Base-by-base conservation (phyloP, 2,797 vertebrate genomes). In the Eidolon dupreanum region DNA sequence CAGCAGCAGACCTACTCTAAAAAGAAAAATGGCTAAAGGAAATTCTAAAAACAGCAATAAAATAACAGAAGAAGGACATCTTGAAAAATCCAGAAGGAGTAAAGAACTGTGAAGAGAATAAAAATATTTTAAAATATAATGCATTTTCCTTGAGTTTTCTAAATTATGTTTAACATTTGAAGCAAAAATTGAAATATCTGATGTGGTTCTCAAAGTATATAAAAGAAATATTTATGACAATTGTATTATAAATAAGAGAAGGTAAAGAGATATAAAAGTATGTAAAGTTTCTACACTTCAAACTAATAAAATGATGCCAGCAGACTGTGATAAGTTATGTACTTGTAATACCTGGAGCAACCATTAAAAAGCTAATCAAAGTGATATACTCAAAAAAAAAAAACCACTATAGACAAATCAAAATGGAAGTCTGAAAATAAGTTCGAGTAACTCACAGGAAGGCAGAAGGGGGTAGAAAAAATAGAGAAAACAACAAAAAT, bases 71-170 rank as follows among this genome's bases (percentile, higher is more conserved):
- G 16, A 70, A 78, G 41, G 22, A n/a, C 51, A 22, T 77, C 66
- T 61, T 86, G 17, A 66, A 93, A 92, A 86, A 74, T 75, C 36
- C 75, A 46, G 12, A 73, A 74, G 55, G 19, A 74, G 59, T 46
- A 92, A 88, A 79, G 33, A 55, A 75, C 16, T 90, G 87, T 16
- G 28, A 6, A 83, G 82, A 90, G 41, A 77, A 15, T 90, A 53
- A 74, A 95, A 88, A 95, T 95, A 88, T 0, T 83, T 31, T 15
- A 68, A 93, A 88, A 87, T 51, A 83, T 38, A 73, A 71, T 15
- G 73, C 6, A 53, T 55, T 71, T 95, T 79, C 57, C 49, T 90
- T 59, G n/a, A 74, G 20, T 88, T 65, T 51, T 77, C 46, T 70
- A 86, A 81, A 90, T 90, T 57, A 63, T 82, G 55, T 77, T n/a